A percentile compares a stretch with the other conserved stretches of the same genome.
Evolutionary conservation across 2,113 vertebrate genomes (phyloP).

Genomic region (Agapornis roseicollis): DNA sequence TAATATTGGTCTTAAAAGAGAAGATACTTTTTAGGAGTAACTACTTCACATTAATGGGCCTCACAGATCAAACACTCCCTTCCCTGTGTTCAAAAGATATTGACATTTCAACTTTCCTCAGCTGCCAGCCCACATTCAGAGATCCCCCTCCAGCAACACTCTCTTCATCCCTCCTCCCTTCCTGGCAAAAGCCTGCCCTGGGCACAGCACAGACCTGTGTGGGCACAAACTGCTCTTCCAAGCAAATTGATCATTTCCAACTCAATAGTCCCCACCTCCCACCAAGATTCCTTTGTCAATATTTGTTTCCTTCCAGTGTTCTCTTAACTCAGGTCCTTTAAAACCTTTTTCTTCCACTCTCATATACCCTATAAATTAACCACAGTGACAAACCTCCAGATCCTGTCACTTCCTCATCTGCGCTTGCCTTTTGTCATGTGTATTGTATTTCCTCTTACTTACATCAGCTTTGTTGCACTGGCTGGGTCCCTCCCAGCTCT

Average conservation of each 20-base stretch:
- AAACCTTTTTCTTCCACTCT: not conserved
- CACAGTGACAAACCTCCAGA: not conserved
- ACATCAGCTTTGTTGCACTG: not conserved
- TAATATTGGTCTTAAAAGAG: not conserved
- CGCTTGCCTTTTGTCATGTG: not conserved
- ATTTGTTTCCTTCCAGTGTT: not conserved
- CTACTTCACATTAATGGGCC: not conserved
- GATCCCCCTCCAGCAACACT: no score
- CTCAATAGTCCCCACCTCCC: not conserved
- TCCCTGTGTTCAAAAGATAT: not conserved
- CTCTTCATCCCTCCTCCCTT: not conserved
- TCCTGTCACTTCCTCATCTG: not conserved
- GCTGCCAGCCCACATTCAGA: not conserved
- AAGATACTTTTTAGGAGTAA: not conserved
- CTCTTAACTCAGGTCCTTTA: not conserved
- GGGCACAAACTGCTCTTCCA: not conserved
- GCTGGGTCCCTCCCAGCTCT: not conserved
- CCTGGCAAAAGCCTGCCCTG: accelerated
- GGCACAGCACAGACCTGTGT: accelerated
- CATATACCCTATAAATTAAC: not conserved
- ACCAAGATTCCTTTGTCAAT: not conserved
- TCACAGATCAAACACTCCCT: not conserved
- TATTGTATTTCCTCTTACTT: not conserved
- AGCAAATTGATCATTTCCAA: accelerated
- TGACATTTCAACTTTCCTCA: not conserved